Evolutionary conservation across 2,113 vertebrate genomes (phyloP), one percentile per base, ranked within the genome.

Genomic region (Psettodes erumei): DNA sequence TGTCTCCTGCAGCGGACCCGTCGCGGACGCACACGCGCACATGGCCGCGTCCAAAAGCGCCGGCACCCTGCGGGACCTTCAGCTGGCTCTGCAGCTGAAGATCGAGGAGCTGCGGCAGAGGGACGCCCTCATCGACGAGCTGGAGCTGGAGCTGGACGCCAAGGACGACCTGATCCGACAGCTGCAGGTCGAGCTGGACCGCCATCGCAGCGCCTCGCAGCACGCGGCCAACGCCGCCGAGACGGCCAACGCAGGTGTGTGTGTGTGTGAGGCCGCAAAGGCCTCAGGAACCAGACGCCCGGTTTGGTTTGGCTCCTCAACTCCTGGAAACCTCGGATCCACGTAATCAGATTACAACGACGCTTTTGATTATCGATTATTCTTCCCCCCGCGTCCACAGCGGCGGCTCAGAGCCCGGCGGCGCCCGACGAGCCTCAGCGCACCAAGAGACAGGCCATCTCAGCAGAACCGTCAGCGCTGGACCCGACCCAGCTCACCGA

Each of bases 361-460:
- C n/a, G n/a, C n/a, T n/a, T n/a, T n/a, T n/a, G n/a, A n/a, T n/a
- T n/a, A n/a, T n/a, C n/a, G n/a, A n/a, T n/a, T n/a, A n/a, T n/a
- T n/a, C n/a, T n/a, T n/a, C n/a, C n/a, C n/a, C n/a, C n/a, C n/a
- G n/a, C n/a, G n/a, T n/a, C n/a, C n/a, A n/a, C 11, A 42, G 59
- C 53, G 2, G 47, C 25, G 0, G 21, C 15, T 15, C 77, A 38
- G 64, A 21, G 23, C 13, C 43, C 62, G 1, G 54, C 16, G 4
- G 56, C 33, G 0, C 42, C 74, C 0, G 91, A 92, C 28, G 92
- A 93, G 32, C 92, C 91, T 10, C 94, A 90, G 61, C 85, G 94
- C 21, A 94, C 68, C 18, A 94, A 94, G 85, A 84, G 94, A 19
- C 93, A 93, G 78, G 94, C 94, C n/a, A 94, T 94, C 63, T 94